These are phyloP conservation scores for Leucania comma DNA, from an alignment of 2,888 invertebrate genomes.

Conservation along the genomic window DNA sequence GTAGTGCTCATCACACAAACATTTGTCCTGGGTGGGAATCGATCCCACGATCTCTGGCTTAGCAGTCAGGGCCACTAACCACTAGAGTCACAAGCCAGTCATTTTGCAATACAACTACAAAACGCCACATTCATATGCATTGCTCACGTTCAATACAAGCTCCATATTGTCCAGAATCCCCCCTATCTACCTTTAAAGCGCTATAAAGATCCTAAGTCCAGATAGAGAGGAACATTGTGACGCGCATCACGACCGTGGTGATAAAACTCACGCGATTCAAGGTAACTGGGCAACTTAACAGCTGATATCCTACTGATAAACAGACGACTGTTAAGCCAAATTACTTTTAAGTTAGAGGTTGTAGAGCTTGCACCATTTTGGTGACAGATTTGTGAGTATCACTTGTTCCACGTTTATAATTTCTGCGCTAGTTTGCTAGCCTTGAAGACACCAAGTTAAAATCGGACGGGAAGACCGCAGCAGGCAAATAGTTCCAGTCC, in stretches of 20 bases:
- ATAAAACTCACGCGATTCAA: constrained; percentile 40
- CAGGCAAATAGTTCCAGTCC: too few species aligned
- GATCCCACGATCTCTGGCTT: too few species aligned
- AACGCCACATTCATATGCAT: background rate
- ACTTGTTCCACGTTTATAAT: background rate
- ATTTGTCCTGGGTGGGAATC: too few species aligned
- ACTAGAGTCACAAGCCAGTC: too few species aligned
- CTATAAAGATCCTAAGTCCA: constrained; percentile 3
- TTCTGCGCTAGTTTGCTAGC: too few species aligned
- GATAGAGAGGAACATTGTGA: constrained; percentile 16
- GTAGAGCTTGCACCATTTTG: background rate
- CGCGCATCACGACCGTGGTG: constrained; percentile 3
- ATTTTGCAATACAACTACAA: background rate
- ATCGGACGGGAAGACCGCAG: too few species aligned
- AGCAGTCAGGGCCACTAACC: too few species aligned
- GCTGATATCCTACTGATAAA: constrained; percentile 32
- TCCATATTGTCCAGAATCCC: background rate
- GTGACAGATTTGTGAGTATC: background rate
- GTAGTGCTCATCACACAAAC: too few species aligned
- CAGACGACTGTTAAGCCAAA: constrained; percentile 11
- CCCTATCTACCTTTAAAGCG: background rate
- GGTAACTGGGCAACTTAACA: constrained; percentile 43
- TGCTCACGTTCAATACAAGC: background rate
- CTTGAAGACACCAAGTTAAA: too few species aligned
- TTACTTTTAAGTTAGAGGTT: constrained; percentile 11